Evolutionary conservation across 2,888 invertebrate genomes (phyloP).

Genomic region (Mythimna loreyi): DNA sequence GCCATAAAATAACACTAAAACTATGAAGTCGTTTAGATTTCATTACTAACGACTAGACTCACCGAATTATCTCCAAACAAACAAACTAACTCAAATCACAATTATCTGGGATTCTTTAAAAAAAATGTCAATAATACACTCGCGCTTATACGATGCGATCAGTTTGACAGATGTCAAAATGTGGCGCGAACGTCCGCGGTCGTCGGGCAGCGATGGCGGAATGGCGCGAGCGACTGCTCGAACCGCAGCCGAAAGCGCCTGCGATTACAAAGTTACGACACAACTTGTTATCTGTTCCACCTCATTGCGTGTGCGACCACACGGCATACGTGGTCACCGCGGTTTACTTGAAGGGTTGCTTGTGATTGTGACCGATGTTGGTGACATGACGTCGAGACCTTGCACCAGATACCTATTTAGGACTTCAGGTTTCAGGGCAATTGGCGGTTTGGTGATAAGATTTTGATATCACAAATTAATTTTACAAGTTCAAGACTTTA

Average conservation of each 20-base stretch:
- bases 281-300: conserved; percentile 65
- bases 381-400: conserved; percentile 35
- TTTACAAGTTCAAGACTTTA: neutral
- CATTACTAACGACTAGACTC: conserved; percentile 16
- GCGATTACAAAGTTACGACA: conserved; percentile 60
- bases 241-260: conserved; percentile 43
- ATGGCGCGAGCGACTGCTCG: conserved; percentile 61
- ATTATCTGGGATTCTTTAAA: conserved; percentile 27
- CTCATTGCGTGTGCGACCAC: conserved; percentile 62
- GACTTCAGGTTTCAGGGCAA: conserved; percentile 8
- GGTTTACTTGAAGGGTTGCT: conserved; percentile 34
- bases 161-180: conserved; percentile 69
- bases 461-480: neutral
- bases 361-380: conserved; percentile 12
- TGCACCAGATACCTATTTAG: conserved; percentile 25
- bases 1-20: conserved; percentile 19
- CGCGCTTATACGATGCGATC: conserved; percentile 66
- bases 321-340: conserved; percentile 32
- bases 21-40: conserved; percentile 4
- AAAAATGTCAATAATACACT: conserved; percentile 64
- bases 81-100: conserved; percentile 35
- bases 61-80: conserved; percentile 47
- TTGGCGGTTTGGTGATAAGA: conserved; percentile 41
- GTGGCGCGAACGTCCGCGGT: conserved; percentile 72
- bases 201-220: conserved; percentile 67